Evolutionary conservation across 2,888 invertebrate species (phyloP).

Genomic region (Coenonympha arcania): DNA sequence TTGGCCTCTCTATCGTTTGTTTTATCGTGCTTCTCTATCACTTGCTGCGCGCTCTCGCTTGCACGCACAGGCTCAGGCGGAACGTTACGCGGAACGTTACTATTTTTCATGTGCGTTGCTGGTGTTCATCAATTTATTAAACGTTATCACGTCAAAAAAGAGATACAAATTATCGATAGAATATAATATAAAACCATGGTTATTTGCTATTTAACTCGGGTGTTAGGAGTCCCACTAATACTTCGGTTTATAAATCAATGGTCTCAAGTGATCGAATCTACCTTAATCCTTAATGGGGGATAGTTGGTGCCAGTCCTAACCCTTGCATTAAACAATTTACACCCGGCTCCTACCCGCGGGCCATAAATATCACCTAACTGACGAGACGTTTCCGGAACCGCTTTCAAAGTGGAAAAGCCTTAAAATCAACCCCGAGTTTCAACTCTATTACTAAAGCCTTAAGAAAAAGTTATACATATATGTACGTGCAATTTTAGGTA

Average conservation of each 20-base stretch:
- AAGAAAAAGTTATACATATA: conserved; percentile 2
- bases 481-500: conserved; percentile 13
- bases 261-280: background rate
- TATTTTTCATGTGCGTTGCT: too few species aligned
- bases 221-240: too few species aligned
- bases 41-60: too few species aligned
- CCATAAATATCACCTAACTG: conserved; percentile 61
- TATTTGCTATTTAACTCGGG: too few species aligned
- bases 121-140: too few species aligned
- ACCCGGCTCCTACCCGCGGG: conserved; percentile 47
- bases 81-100: too few species aligned
- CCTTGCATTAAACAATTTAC: conserved; percentile 57
- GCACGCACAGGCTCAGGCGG: too few species aligned
- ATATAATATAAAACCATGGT: too few species aligned
- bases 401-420: conserved; percentile 47
- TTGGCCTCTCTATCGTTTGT: too few species aligned
- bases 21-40: too few species aligned
- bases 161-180: too few species aligned
- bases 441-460: conserved; percentile 16
- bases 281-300: conserved; percentile 18
- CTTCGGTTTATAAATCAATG: background rate
- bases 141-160: too few species aligned
- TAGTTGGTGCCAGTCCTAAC: conserved; percentile 32
- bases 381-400: conserved; percentile 61
- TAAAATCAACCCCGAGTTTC: conserved; percentile 10